Conservation (phyloP, 1,140 invertebrate genomes). For the Pseudomyrmex flavicornis region DNA sequence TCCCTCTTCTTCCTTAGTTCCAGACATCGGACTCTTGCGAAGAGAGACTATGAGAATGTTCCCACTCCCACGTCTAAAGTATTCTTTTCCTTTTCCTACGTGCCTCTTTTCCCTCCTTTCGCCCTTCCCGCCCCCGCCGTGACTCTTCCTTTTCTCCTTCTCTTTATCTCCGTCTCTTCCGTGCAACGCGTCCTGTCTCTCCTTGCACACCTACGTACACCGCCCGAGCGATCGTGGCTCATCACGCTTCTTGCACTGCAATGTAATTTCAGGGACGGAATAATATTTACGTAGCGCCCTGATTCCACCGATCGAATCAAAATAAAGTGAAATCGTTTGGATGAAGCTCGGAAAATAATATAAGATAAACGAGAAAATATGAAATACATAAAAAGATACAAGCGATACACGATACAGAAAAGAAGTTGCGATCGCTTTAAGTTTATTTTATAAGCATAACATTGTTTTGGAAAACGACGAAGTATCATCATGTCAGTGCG, state of each 20-base stretch:
- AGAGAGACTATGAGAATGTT: conserved; percentile 82
- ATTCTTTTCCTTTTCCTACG: conserved; percentile 80
- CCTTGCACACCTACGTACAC: conserved; percentile 32
- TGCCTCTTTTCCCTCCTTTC: conserved; percentile 40
- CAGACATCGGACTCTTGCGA: conserved; percentile 62
- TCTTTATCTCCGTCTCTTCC: conserved; percentile 37
- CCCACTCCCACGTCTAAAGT: conserved; percentile 84
- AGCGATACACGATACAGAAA: no score
- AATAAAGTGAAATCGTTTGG: not conserved
- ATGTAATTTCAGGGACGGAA: conserved; percentile 32
- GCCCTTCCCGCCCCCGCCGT: conserved; percentile 40
- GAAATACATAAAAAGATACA: not conserved
- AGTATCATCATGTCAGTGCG: no score
- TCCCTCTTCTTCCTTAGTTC: conserved; percentile 65
- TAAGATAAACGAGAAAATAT: not conserved
- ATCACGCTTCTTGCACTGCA: conserved; percentile 45
- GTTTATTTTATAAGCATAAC: no score
- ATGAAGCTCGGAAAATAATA: not conserved
- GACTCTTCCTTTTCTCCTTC: conserved; percentile 59
- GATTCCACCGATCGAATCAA: not conserved
- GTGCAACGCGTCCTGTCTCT: conserved; percentile 4
- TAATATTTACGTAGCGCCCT: not conserved
- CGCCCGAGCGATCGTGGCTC: conserved; percentile 45
- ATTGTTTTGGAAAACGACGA: no score
- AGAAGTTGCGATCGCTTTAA: no score